Evolutionary conservation across 2,797 vertebrate genomes (phyloP), one percentile per base, ranked within the genome.

Genomic region (Momotus momota): DNA sequence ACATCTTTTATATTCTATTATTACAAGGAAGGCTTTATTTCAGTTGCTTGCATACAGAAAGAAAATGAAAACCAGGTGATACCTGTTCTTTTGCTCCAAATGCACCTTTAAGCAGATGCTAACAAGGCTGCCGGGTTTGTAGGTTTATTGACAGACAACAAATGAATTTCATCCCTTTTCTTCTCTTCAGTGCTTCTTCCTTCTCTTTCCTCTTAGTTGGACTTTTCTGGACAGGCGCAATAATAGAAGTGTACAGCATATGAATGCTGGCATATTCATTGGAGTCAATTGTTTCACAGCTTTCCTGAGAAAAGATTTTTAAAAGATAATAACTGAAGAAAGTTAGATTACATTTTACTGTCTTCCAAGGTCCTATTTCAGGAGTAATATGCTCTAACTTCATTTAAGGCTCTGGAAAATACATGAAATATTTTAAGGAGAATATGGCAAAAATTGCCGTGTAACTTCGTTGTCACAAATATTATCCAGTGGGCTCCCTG

Each of bases 71-170:
- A 89, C 0, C 52, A 61, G 72, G 79, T 80, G 84, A 31, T 86
- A 91, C 3, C 41, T 27, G 38, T 58, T 78, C 54, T 58, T 1
- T 46, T 90, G 60, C 79, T 91, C 78, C 45, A 80, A 77, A 51
- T 51, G 43, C 52, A 49, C 57, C 83, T 87, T 29, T 75, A 86
- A 78, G 62, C 38, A 55, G 46, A 51, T 0, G 0, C 51, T 93
- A 84, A 88, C 55, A 25, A 81, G 72, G 40, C 61, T 72, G 54
- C 43, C 79, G 60, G 57, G 12, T 94, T 93, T 93, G 72, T 60
- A 86, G 65, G 58, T 29, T 79, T 93, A 90, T 86, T 93, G 94
- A 88, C 66, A 90, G 88, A 55, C 88, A 90, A 61, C 73, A 92
- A 95, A 95, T 90, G 3, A 81, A 57, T 94, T 90, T 84, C 33